Conservation (phyloP, 2,113 vertebrate species). For the Salvator merianae region DNA sequence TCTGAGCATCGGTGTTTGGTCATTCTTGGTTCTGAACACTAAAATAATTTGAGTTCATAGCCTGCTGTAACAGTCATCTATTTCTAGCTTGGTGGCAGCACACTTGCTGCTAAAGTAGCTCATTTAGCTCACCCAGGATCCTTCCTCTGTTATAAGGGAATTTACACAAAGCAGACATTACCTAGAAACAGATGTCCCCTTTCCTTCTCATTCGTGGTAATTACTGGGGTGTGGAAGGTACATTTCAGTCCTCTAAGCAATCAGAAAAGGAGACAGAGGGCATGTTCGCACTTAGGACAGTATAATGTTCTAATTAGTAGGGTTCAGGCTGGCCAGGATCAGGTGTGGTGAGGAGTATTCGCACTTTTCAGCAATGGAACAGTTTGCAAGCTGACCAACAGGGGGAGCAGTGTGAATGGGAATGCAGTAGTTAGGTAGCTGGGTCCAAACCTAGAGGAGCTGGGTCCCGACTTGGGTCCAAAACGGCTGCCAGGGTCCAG, state of each 20-base stretch:
- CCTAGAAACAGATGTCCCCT: neutral
- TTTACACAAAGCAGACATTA: neutral
- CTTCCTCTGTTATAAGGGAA: accelerated
- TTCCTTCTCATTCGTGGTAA: neutral
- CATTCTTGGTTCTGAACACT: neutral
- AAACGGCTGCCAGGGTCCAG: too few species aligned
- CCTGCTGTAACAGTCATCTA: neutral
- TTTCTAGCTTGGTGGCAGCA: too few species aligned
- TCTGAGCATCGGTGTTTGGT: neutral
- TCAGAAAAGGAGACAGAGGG: neutral
- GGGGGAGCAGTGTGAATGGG: too few species aligned
- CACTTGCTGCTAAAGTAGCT: neutral
- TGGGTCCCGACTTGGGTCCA: too few species aligned
- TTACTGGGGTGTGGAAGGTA: neutral
- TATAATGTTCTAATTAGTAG: too few species aligned
- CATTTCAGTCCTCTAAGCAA: neutral
- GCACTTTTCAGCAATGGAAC: too few species aligned
- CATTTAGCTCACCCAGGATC: accelerated
- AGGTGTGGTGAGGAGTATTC: too few species aligned
- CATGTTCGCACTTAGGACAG: too few species aligned
- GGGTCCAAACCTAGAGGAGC: too few species aligned
- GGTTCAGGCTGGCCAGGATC: too few species aligned
- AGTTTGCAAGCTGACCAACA: too few species aligned
- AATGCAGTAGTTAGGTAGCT: too few species aligned
- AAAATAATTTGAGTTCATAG: neutral